Percentiles rank a stretch among this genome's conserved stretches.
Conservation (phyloP, 2,888 invertebrate genomes). For the Caenorhabditis sp. region DNA sequence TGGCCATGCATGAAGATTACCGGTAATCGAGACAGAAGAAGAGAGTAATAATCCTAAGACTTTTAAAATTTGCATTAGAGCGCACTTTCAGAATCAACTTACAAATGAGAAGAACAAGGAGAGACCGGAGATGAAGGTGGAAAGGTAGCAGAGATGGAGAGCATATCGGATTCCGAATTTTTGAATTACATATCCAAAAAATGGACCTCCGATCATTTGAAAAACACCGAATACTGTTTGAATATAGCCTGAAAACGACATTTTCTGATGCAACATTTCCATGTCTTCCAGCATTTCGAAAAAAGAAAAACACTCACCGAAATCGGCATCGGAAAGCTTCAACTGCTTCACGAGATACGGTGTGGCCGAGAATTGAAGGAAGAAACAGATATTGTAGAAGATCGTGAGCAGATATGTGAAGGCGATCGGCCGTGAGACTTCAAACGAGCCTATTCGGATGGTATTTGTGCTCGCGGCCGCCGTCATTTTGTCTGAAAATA, state of each 20-base stretch:
- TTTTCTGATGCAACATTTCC: too few relatives aligned
- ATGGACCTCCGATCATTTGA: conserved; percentile 76
- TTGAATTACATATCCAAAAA: conserved; percentile 74
- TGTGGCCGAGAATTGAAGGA: conserved; percentile 71
- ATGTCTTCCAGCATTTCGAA: too few relatives aligned
- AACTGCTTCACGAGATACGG: conserved; percentile 72
- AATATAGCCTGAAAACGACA: conserved; percentile 68
- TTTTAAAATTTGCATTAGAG: background rate
- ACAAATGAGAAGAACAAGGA: conserved; percentile 70
- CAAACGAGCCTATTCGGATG: conserved; percentile 52
- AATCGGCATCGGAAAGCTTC: conserved; percentile 70
- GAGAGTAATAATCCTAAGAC: conserved; percentile 69
- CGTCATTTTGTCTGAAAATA: conserved; percentile 43
- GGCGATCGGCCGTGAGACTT: conserved; percentile 65
- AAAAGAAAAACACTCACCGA: conserved; percentile 66
- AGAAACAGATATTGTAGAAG: conserved; percentile 76
- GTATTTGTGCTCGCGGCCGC: conserved; percentile 21
- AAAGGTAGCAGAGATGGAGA: conserved; percentile 69
- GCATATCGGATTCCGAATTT: conserved; percentile 70
- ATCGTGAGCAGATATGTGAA: conserved; percentile 71
- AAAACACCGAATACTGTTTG: conserved; percentile 76
- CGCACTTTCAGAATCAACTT: conserved; percentile 3
- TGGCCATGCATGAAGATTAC: conserved; percentile 78
- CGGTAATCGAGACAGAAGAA: conserved; percentile 71
- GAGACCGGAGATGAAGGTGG: conserved; percentile 67